A percentile compares a stretch with the other conserved stretches of the same genome.
phyloP scores from a whole-genome alignment of 2,113 vertebrate species.

The Calonectris borealis region DNA sequence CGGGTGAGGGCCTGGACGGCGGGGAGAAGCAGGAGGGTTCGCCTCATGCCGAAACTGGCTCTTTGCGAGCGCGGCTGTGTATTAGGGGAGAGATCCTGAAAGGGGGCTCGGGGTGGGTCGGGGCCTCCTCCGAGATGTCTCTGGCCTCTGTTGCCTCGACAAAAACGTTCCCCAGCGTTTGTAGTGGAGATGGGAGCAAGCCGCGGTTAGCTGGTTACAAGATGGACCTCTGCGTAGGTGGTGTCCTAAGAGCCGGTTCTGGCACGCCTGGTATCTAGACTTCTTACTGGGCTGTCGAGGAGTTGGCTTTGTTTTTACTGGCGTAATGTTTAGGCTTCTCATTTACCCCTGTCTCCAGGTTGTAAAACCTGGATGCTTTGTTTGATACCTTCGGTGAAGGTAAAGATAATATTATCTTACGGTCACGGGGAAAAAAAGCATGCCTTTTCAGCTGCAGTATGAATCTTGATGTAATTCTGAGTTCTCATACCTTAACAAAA shows the following conservation, averaged over 20 bases:
- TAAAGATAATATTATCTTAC: neutral
- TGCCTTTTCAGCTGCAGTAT: neutral
- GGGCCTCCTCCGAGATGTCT: neutral
- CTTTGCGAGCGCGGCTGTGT: neutral
- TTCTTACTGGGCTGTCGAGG: neutral
- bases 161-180: neutral
- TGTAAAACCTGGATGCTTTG: neutral
- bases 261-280: neutral
- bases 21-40: neutral
- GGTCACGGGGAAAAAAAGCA: rapidly evolving
- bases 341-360: rapidly evolving
- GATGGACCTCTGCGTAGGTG: neutral
- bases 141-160: neutral
- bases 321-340: neutral
- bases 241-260: neutral
- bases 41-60: neutral
- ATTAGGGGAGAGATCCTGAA: neutral
- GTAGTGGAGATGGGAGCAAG: neutral
- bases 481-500: neutral
- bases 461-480: neutral
- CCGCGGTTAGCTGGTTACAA: neutral
- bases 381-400: neutral
- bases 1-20: neutral
- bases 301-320: neutral
- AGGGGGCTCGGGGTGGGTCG: neutral